These are phyloP conservation scores for Mus musculus DNA, from an alignment of 2,113 vertebrate species.

Conservation along the genomic window DNA sequence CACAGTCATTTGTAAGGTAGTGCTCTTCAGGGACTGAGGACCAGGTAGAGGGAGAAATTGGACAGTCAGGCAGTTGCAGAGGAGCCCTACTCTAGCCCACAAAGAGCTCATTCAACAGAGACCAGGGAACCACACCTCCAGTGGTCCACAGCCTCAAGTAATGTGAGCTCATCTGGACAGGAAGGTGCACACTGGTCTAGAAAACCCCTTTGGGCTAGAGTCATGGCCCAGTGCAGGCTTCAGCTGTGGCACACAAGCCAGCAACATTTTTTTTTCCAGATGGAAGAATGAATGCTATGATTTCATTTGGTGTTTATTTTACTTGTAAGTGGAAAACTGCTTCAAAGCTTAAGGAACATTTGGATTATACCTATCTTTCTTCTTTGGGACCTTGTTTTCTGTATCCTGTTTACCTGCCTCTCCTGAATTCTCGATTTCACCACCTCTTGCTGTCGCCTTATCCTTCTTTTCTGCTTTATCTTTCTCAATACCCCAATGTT, in stretches of 20 bases:
- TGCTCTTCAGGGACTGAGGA: not conserved
- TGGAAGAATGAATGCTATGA: no score
- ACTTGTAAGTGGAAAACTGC: no score
- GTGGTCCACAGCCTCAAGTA: fast-evolving
- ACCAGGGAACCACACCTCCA: not conserved
- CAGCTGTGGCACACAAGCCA: not conserved
- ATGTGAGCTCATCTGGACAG: not conserved
- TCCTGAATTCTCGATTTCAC: no score
- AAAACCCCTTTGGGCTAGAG: not conserved
- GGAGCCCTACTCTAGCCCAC: not conserved
- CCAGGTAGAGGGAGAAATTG: not conserved
- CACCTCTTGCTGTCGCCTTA: no score
- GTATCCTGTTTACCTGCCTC: no score
- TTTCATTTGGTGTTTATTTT: no score
- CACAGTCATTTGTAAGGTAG: not conserved
- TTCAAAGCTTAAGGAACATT: no score
- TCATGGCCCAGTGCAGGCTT: not conserved
- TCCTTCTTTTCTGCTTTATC: no score
- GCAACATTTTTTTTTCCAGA: not conserved
- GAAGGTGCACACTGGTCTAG: not conserved
- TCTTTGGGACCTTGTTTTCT: no score
- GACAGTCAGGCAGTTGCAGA: not conserved
- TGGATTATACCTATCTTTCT: no score
- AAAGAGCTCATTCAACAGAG: not conserved
- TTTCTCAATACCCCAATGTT: no score